Evolutionary conservation across 2,797 vertebrate genomes (phyloP).

Genomic region (Threskiornis aethiopicus): DNA sequence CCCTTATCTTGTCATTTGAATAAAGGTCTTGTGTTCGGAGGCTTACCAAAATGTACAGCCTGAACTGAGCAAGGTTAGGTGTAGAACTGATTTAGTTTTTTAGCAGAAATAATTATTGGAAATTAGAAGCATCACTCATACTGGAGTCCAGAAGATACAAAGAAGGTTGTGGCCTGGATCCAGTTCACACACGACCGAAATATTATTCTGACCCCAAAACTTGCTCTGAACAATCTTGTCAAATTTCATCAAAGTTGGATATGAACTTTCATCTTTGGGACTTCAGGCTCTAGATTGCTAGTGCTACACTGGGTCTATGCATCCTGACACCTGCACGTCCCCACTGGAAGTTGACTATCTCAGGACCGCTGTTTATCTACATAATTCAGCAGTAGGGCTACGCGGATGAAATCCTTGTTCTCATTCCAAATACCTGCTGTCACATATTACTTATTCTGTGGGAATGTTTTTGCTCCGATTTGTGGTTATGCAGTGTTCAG

Average conservation of each 20-base stretch:
- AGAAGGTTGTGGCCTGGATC: not conserved
- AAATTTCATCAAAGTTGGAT: not conserved
- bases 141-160: not conserved
- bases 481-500: not conserved
- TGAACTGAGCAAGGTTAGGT: not conserved
- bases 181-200: not conserved
- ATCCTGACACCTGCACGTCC: not conserved
- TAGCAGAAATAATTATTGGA: not conserved
- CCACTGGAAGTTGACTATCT: not conserved
- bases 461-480: not conserved
- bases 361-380: not conserved
- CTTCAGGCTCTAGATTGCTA: not conserved
- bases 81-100: not conserved
- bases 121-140: not conserved
- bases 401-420: not conserved
- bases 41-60: not conserved
- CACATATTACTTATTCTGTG: conserved; percentile 12
- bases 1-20: not conserved
- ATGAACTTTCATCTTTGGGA: not conserved
- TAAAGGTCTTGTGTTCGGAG: rapidly evolving
- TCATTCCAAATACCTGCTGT: conserved; percentile 35
- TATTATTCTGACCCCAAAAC: not conserved
- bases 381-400: not conserved
- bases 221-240: not conserved
- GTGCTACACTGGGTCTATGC: not conserved